These are phyloP conservation scores for Reinhardtius hippoglossoides DNA, from an alignment of 2,113 vertebrate genomes.

Conservation along the genomic window DNA sequence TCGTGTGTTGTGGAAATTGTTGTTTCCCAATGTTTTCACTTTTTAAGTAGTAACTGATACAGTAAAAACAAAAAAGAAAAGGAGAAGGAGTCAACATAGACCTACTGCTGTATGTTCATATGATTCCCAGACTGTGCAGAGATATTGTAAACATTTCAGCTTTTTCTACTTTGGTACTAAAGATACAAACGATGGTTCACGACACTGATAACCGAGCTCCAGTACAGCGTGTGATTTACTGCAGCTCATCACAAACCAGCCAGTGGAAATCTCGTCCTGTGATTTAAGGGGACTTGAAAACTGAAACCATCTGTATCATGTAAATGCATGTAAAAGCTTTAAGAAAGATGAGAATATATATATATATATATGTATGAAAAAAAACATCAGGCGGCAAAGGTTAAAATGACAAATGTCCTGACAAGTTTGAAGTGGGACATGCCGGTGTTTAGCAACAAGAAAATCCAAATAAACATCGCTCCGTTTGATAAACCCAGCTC, in stretches of 20 bases:
- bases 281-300: constrained; percentile 46
- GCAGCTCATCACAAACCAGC: constrained; percentile 39
- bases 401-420: constrained; percentile 69
- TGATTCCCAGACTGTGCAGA: constrained; percentile 59
- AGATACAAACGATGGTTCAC: constrained; percentile 61
- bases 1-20: constrained; percentile 22
- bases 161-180: constrained; percentile 77
- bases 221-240: constrained; percentile 37
- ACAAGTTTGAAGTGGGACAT: constrained; percentile 75
- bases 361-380: neutral
- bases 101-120: constrained; percentile 43
- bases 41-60: constrained; percentile 38
- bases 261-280: constrained; percentile 62
- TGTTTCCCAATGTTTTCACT: constrained; percentile 40
- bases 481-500: constrained; percentile 86
- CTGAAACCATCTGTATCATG: constrained; percentile 39
- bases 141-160: constrained; percentile 81
- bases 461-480: constrained; percentile 73
- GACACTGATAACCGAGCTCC: constrained; percentile 54
- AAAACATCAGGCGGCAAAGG: constrained; percentile 48
- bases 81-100: constrained; percentile 16
- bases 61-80: constrained; percentile 2
- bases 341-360: constrained; percentile 27
- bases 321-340: constrained; percentile 51
- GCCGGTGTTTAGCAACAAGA: constrained; percentile 70